Percentiles rank a stretch among this genome's conserved stretches.
Evolutionary conservation across 2,113 vertebrate genomes (phyloP).

Genomic region (Zosterops borbonicus): DNA sequence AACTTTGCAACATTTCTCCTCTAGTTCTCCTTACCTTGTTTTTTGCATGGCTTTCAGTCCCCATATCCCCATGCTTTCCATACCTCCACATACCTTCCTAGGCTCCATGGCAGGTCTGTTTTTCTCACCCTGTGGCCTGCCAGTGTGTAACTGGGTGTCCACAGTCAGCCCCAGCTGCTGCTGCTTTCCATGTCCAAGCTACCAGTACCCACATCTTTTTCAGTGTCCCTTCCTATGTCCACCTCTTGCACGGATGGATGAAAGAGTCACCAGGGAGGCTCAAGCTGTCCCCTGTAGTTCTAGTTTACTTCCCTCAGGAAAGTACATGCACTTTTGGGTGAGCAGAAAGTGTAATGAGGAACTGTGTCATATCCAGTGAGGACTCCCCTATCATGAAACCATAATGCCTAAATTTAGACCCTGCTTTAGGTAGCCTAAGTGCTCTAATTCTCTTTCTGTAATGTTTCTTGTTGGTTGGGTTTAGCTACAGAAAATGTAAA

Average conservation of each 20-base stretch:
- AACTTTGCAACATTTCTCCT: background rate
- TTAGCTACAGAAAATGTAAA: background rate
- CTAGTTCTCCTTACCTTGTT: background rate
- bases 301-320: background rate
- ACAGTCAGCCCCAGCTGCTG: background rate
- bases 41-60: background rate
- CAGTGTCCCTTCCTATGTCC: background rate
- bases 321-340: background rate
- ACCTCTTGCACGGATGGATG: background rate
- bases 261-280: background rate
- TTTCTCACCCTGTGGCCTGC: background rate
- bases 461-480: background rate
- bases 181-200: background rate
- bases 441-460: background rate
- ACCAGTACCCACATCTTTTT: background rate
- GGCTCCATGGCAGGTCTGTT: background rate
- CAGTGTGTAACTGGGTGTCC: background rate
- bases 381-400: background rate
- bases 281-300: background rate
- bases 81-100: background rate
- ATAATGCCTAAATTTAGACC: background rate
- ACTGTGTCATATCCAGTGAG: background rate
- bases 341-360: background rate
- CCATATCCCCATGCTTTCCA: background rate
- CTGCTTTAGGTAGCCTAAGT: background rate